Percentiles rank a stretch among this genome's conserved stretches.
These are phyloP conservation scores for Mus musculus DNA, from an alignment of 2,113 vertebrate species.

Conservation along the genomic window DNA sequence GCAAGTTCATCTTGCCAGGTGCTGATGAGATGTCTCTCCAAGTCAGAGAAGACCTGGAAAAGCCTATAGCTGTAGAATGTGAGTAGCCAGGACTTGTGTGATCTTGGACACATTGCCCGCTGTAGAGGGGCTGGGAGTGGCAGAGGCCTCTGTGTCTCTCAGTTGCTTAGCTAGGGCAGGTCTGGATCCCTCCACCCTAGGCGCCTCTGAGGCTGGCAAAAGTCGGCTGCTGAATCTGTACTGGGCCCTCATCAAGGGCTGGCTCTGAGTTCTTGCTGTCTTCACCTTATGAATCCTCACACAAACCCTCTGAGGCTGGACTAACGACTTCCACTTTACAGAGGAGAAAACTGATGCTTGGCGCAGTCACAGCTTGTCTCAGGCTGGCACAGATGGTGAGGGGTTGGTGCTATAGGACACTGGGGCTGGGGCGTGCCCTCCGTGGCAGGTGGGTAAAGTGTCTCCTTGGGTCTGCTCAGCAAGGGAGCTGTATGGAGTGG, in stretches of 20 bases:
- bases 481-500: neutral
- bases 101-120: neutral
- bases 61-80: neutral
- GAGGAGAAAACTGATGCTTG: neutral
- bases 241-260: neutral
- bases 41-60: neutral
- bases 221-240: neutral
- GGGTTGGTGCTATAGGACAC: neutral
- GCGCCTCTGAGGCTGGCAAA: neutral
- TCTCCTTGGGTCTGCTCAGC: too few species aligned
- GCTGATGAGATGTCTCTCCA: neutral
- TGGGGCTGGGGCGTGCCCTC: neutral
- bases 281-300: neutral
- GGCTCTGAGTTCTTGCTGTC: neutral
- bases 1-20: neutral
- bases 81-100: neutral
- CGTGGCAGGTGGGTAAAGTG: accelerated
- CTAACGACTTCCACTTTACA: neutral
- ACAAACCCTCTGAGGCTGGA: neutral
- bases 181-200: neutral
- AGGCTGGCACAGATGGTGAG: neutral
- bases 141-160: neutral
- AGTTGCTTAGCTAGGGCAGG: neutral
- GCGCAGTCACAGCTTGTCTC: neutral
- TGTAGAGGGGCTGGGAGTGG: neutral